Conservation (phyloP, 2,797 vertebrate species). For the Chelon auratus region DNA sequence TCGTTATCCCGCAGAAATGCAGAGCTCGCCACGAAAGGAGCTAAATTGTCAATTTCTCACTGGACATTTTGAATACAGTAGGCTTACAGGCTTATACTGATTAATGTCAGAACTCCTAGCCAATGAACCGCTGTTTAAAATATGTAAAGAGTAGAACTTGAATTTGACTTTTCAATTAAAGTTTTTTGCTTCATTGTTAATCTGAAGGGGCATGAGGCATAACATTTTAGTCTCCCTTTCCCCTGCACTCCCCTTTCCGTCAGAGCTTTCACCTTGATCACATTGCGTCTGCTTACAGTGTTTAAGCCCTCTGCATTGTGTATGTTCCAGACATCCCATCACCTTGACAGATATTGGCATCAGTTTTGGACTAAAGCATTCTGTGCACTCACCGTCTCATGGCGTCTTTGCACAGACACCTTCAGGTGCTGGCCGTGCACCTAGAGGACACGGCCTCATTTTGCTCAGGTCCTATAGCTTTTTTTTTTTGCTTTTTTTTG, state of each 20-base stretch:
- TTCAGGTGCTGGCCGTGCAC: constrained; percentile 34
- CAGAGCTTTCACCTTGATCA: constrained; percentile 41
- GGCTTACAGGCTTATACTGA: background rate
- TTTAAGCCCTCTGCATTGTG: constrained; percentile 40
- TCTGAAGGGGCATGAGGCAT: no score
- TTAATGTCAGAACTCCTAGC: background rate
- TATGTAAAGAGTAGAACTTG: no score
- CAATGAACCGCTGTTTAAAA: background rate
- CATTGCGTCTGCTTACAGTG: constrained; percentile 27
- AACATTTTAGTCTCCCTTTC: constrained; percentile 1
- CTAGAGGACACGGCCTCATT: constrained; percentile 51
- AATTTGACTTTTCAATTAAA: background rate
- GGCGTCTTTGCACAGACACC: constrained; percentile 26
- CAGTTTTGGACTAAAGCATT: constrained; percentile 63
- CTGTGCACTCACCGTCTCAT: constrained; percentile 10
- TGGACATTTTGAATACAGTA: background rate
- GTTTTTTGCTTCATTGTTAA: no score
- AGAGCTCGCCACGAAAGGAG: background rate
- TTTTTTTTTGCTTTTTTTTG: constrained; percentile 24
- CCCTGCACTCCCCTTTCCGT: background rate
- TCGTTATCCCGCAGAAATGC: background rate
- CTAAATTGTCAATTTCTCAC: background rate
- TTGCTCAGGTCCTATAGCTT: constrained; percentile 27
- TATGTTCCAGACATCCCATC: constrained; percentile 56
- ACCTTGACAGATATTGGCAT: constrained; percentile 50